phyloP scores from a whole-genome alignment of 2,888 invertebrate species.

The Cenopis cana region DNA sequence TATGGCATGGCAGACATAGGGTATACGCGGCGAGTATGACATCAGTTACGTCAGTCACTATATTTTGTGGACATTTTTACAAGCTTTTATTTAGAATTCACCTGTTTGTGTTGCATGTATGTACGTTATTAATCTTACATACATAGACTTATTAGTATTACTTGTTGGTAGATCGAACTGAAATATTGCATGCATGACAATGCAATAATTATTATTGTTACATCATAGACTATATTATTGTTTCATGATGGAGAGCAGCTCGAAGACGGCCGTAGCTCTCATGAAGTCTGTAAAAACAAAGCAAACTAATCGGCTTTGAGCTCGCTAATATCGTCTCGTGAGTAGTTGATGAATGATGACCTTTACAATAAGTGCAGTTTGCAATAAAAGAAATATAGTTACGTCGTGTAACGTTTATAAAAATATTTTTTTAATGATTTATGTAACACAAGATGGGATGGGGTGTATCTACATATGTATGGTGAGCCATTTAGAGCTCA shows the following conservation, averaged over 20 bases:
- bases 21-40: conserved; percentile 72
- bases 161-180: not conserved
- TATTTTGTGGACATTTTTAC: conserved; percentile 68
- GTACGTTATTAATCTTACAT: no score
- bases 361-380: not conserved
- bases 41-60: conserved; percentile 71
- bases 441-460: no score
- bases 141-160: no score
- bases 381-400: not conserved
- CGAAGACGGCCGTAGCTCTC: not conserved
- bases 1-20: conserved; percentile 67
- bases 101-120: not conserved
- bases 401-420: not conserved
- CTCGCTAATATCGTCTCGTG: not conserved
- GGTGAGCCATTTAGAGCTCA: no score
- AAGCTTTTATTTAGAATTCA: conserved; percentile 44
- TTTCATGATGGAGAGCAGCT: not conserved
- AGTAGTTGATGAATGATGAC: not conserved
- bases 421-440: not conserved
- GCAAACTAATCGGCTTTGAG: not conserved
- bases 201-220: not conserved
- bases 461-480: no score
- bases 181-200: not conserved
- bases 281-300: not conserved
- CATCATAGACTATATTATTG: not conserved